These are phyloP conservation scores for Acipenser transmontanus DNA, from an alignment of 2,797 vertebrate genomes.

Conservation along the genomic window DNA sequence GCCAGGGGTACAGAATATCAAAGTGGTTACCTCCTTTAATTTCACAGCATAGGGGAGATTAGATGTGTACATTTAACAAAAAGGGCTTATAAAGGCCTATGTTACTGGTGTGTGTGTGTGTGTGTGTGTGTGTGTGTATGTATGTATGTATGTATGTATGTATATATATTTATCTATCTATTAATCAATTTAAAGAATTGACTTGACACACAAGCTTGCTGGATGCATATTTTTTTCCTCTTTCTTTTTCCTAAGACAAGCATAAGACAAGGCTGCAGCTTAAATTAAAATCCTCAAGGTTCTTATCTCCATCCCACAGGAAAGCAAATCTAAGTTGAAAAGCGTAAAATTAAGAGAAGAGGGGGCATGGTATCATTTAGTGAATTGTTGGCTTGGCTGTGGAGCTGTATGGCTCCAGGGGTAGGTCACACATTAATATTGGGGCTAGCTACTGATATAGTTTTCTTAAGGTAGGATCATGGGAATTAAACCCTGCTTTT, in stretches of 20 bases:
- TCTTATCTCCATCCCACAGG: constrained; percentile 92
- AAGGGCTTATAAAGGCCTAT: constrained; percentile 22
- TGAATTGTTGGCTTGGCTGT: constrained; percentile 73
- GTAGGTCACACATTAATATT: constrained; percentile 66
- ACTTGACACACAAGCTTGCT: constrained; percentile 27
- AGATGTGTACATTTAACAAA: constrained; percentile 6
- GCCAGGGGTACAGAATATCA: constrained; percentile 5
- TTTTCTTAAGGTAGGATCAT: constrained; percentile 35
- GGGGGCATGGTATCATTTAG: constrained; percentile 83
- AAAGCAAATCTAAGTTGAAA: constrained; percentile 94
- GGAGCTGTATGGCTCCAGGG: constrained; percentile 67
- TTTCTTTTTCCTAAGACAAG: constrained; percentile 56
- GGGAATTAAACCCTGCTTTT: constrained; percentile 48
- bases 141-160: background rate
- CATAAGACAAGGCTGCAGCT: constrained; percentile 74
- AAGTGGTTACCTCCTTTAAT: background rate
- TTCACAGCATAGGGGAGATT: background rate
- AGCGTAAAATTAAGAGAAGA: constrained; percentile 91
- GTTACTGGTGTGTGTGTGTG: background rate
- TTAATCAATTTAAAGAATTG: background rate
- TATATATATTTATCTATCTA: background rate
- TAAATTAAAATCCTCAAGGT: constrained; percentile 81
- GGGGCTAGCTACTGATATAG: constrained; percentile 38
- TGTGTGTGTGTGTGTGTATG: constrained; percentile 5
- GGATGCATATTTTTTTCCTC: constrained; percentile 19